phyloP scores from a whole-genome alignment of 2,888 invertebrate genomes.

The Latrodectus elegans region DNA sequence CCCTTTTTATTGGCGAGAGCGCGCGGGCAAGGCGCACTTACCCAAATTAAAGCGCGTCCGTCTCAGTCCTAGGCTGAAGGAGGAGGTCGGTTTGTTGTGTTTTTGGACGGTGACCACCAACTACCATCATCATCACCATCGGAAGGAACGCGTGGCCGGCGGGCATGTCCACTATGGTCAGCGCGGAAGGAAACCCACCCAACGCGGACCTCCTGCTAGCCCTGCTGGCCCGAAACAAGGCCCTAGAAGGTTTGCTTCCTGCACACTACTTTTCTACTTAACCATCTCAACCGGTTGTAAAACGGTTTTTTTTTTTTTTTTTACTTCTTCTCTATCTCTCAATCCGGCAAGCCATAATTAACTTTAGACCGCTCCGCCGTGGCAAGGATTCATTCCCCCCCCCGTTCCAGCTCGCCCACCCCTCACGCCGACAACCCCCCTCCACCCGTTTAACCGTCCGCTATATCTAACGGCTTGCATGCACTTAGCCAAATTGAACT shows the following conservation, averaged over 20 bases:
- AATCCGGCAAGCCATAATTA: conserved; percentile 45
- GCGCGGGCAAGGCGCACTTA: conserved; percentile 55
- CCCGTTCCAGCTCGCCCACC: conserved; percentile 9
- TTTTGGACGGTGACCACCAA: conserved; percentile 33
- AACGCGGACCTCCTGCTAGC: conserved; percentile 88
- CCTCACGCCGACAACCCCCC: conserved; percentile 11
- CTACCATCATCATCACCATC: conserved; percentile 60
- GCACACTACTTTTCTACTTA: not conserved
- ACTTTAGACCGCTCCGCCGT: conserved; percentile 54
- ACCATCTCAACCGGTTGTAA: conserved; percentile 5
- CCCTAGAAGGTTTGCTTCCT: conserved; percentile 84
- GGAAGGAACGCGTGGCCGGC: conserved; percentile 61
- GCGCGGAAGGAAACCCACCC: conserved; percentile 66
- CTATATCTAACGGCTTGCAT: conserved; percentile 43
- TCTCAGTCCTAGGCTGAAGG: conserved; percentile 12
- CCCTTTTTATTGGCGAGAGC: conserved; percentile 67
- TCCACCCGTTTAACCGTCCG: conserved; percentile 7
- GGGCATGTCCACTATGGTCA: conserved; percentile 69
- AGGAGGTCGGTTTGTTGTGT: conserved; percentile 13
- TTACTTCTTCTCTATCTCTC: not conserved
- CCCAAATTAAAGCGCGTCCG: conserved; percentile 64
- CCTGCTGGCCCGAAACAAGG: conserved; percentile 88
- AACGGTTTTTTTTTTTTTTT: conserved; percentile 6
- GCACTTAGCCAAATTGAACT: conserved; percentile 70
- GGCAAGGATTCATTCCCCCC: conserved; percentile 12